phyloP scores from a whole-genome alignment of 2,888 invertebrate species.

The Leptinotarsa rubiginosa region DNA sequence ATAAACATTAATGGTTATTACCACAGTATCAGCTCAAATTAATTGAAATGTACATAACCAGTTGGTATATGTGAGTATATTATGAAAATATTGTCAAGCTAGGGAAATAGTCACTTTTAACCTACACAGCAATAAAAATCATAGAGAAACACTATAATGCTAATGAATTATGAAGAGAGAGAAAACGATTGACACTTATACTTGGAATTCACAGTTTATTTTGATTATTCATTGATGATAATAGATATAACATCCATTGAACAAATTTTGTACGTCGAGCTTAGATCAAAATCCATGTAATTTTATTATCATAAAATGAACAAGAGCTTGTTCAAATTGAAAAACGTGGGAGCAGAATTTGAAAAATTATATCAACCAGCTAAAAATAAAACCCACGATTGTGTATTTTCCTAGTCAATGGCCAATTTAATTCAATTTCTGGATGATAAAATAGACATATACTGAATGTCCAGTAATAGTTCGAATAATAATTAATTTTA shows the following conservation, averaged over 20 bases:
- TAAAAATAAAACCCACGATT: not conserved
- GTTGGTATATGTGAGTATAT: not conserved
- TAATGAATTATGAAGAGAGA: not conserved
- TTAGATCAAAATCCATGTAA: not conserved
- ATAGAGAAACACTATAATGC: not conserved
- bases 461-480: too few relatives aligned
- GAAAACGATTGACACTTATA: not conserved
- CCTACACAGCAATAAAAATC: constrained; percentile 14
- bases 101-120: not conserved
- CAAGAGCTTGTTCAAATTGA: not conserved
- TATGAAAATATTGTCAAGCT: not conserved
- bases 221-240: too few relatives aligned
- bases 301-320: not conserved
- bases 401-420: not conserved
- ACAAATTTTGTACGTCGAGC: not conserved
- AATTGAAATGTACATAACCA: not conserved
- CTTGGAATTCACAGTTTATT: too few relatives aligned
- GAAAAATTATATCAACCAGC: not conserved
- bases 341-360: not conserved
- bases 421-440: not conserved
- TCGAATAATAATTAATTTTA: too few relatives aligned
- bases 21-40: not conserved
- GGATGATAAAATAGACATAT: too few relatives aligned
- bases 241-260: too few relatives aligned
- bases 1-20: not conserved